A percentile compares a stretch with the other conserved stretches of the same genome.
These are phyloP conservation scores for Agrypnus murinus DNA, from an alignment of 2,888 invertebrate species.

Conservation along the genomic window DNA sequence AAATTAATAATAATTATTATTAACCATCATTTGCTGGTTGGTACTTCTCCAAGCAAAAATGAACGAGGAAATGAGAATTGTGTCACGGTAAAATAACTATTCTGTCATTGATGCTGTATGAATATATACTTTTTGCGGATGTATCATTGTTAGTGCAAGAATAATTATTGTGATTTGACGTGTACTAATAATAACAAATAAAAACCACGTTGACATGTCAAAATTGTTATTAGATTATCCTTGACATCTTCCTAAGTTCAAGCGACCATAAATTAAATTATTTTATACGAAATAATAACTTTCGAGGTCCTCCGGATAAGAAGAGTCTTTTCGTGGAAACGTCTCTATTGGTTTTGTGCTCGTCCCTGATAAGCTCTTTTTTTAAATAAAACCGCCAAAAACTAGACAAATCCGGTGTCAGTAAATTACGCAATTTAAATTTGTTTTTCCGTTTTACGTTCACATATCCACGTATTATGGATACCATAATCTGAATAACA, in stretches of 20 bases:
- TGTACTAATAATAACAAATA: slow-evolving; percentile 17
- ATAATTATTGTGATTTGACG: slow-evolving; percentile 20
- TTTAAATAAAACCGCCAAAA: slow-evolving; percentile 8
- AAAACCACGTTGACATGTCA: slow-evolving; percentile 5
- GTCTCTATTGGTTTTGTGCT: no score
- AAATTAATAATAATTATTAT: no score
- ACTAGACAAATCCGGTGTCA: slow-evolving; percentile 27
- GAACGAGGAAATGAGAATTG: slow-evolving; percentile 13
- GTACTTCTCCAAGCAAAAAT: slow-evolving; percentile 1
- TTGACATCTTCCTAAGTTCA: slow-evolving; percentile 25
- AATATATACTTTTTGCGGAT: slow-evolving; percentile 25
- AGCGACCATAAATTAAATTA: background rate
- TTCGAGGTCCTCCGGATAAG: slow-evolving; percentile 6
- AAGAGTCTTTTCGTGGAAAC: slow-evolving; percentile 11
- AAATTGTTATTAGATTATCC: slow-evolving; percentile 15
- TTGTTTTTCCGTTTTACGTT: slow-evolving; percentile 10
- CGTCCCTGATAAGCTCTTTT: slow-evolving; percentile 3
- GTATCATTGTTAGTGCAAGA: slow-evolving; percentile 19
- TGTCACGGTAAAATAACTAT: slow-evolving; percentile 27
- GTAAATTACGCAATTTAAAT: slow-evolving; percentile 5
- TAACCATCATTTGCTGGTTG: no score
- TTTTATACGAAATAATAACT: background rate
- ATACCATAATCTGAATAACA: no score
- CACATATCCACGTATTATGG: background rate
- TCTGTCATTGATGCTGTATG: slow-evolving; percentile 25